These are phyloP conservation scores for Nicator chloris DNA, from an alignment of 2,113 vertebrate genomes.

Conservation along the genomic window DNA sequence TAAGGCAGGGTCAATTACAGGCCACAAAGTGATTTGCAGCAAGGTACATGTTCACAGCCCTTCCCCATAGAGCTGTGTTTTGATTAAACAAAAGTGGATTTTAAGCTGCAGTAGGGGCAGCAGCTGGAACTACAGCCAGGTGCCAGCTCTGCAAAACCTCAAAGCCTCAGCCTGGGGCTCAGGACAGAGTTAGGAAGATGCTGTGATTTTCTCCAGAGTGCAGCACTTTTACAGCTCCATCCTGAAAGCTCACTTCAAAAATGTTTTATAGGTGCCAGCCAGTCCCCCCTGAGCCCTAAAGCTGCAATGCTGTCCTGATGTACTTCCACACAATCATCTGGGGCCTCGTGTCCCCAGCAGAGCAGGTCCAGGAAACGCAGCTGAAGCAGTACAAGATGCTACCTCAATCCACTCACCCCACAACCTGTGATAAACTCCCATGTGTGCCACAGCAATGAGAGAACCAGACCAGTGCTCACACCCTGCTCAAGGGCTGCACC, in stretches of 20 bases:
- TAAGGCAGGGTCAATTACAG: neutral
- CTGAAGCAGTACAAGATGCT: neutral
- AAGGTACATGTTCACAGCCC: neutral
- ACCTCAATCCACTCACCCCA: neutral
- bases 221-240: neutral
- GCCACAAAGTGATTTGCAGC: neutral
- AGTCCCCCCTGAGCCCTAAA: neutral
- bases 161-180: neutral
- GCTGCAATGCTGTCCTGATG: neutral
- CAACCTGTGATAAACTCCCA: neutral
- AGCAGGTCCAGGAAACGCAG: neutral
- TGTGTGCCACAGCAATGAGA: neutral
- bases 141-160: neutral
- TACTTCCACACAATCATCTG: neutral
- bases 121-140: neutral
- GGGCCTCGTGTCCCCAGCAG: neutral
- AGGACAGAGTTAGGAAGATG: neutral
- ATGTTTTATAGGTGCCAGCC: neutral
- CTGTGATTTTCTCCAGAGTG: neutral
- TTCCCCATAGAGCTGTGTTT: neutral
- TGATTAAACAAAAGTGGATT: neutral
- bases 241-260: neutral
- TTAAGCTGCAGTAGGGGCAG: neutral
- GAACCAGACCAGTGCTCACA: neutral
- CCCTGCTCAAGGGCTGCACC: neutral